Base-by-base conservation (phyloP, 2,888 invertebrate genomes). In the Agriopis marginaria region DNA sequence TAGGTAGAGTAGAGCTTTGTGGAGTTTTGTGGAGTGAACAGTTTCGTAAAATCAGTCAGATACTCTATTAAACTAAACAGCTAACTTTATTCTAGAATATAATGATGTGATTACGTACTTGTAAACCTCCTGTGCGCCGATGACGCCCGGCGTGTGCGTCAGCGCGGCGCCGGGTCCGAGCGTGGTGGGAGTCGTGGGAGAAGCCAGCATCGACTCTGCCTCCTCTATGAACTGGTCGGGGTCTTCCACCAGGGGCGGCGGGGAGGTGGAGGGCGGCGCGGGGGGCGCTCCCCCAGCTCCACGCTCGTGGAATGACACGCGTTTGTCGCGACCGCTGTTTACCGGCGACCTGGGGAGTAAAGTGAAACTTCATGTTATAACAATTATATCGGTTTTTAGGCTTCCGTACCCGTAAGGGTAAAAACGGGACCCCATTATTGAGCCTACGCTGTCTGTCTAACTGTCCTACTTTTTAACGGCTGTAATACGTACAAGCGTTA, bases 51-150 rank as follows among this genome's bases (percentile, higher is more conserved):
- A 23, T 23, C 17, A 23, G 17, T 23, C 17, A 23, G 2, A 23
- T 23, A 23, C 17, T n/a, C n/a, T n/a, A n/a, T n/a, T 23, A 23
- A 23, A 2, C 17, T 23, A 23, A 23, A 23, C 17, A 23, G 17
- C 17, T 23, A 23, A 23, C 17, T 23, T 23, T 23, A 23, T 1
- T 23, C 17, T 23, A 23, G 17, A 23, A 32, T 32, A 32, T 32
- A 5, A 17, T 50, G 6, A 17, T 17, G 23, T 39, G 39, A 54
- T 39, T n/a, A 40, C 64, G 12, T 39, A 67, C 97, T 96, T 96
- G 94, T 99, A 99, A 65, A 99, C 98, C 94, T 99, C 99, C 94
- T 99, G 99, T 70, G 99, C 98, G 77, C 99, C 99, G 86, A 99
- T 99, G 66, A 99, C 99, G 76, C 98, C 98, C 39, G 99, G 99